These are phyloP conservation scores for Catharus minimus DNA, from an alignment of 2,113 vertebrate species.

Conservation along the genomic window DNA sequence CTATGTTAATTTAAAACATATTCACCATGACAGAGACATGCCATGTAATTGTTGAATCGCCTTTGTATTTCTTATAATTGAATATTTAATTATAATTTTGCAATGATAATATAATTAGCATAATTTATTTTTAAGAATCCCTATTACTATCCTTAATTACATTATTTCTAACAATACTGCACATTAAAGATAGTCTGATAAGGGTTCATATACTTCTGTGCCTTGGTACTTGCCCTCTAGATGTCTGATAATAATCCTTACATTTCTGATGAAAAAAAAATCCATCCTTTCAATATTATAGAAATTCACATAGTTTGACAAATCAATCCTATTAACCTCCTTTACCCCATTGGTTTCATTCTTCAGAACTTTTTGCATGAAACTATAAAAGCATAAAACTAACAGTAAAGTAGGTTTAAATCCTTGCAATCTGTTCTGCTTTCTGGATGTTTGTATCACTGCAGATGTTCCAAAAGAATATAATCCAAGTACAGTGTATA, in stretches of 20 bases:
- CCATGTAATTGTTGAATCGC: conserved; percentile 41
- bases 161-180: conserved; percentile 26
- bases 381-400: background rate
- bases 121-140: conserved; percentile 22
- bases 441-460: background rate
- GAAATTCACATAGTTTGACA: background rate
- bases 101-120: conserved; percentile 24
- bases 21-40: conserved; percentile 58
- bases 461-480: background rate
- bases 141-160: conserved; percentile 35
- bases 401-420: background rate
- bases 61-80: conserved; percentile 44
- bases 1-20: conserved; percentile 43
- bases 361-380: background rate
- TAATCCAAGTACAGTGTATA: background rate
- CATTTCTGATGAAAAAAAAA: background rate
- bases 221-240: background rate
- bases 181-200: conserved; percentile 27
- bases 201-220: background rate
- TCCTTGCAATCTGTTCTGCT: conserved; percentile 7
- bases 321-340: conserved; percentile 39
- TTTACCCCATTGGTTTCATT: background rate
- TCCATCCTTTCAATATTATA: background rate
- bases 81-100: conserved; percentile 48
- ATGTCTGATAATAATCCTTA: background rate